phyloP scores from a whole-genome alignment of 2,113 vertebrate genomes.

The Scophthalmus maximus region DNA sequence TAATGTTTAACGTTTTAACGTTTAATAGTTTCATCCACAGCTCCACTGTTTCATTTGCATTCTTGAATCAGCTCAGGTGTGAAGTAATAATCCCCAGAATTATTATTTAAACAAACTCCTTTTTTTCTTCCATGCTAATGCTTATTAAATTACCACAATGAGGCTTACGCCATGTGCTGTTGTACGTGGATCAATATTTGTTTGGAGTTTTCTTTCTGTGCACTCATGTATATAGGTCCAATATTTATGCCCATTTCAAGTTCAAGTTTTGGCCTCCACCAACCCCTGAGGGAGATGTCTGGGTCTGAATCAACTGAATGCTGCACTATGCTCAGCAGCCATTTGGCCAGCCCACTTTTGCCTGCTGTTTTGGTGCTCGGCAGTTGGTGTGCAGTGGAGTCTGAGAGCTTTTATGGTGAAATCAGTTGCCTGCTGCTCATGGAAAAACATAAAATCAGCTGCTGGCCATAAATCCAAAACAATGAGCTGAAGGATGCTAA shows the following conservation, averaged over 20 bases:
- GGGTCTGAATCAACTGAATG: background rate
- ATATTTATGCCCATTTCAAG: background rate
- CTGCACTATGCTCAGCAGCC: background rate
- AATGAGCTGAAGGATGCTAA: background rate
- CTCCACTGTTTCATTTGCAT: background rate
- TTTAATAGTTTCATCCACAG: conserved; percentile 34
- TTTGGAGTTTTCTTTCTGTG: background rate
- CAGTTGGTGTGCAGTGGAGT: background rate
- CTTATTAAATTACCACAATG: background rate
- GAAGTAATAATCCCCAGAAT: background rate
- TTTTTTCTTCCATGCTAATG: background rate
- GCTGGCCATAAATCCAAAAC: background rate
- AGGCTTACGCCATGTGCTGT: no score
- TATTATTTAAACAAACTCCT: background rate
- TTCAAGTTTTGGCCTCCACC: background rate
- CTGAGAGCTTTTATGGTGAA: background rate
- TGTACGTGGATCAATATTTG: background rate
- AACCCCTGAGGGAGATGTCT: background rate
- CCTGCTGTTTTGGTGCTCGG: background rate
- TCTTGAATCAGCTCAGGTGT: conserved; percentile 6
- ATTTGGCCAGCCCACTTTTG: background rate
- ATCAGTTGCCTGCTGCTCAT: background rate
- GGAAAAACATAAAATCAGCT: background rate
- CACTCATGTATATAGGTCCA: background rate
- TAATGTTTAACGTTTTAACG: no score